Base-by-base conservation (phyloP, 2,888 invertebrate species). In the Drosophila atroscutellata region DNA sequence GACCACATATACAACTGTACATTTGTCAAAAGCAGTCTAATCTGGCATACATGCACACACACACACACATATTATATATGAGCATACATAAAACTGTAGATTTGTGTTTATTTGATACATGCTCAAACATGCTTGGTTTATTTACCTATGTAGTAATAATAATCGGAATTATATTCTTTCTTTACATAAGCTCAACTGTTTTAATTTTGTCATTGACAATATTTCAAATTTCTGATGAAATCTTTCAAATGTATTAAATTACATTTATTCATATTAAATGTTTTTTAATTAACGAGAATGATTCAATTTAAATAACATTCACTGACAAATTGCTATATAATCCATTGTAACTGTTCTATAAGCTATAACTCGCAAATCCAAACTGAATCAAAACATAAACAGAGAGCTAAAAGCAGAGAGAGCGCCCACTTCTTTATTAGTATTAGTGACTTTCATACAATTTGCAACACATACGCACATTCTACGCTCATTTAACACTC, bases 341-440 rank as follows among this genome's bases (percentile, higher is more conserved):
- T 8, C 32, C n/a, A 3, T 0, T 39, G 57, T 20, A 70, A 30
- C 66, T 70, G 63, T 26, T 58, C 47, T 8, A 45, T 37, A 56
- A 65, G 37, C 63, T 63, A 13, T 4, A 18, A 61, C 30, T 37
- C 9, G 4, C 3, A 18, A 52, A 11, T 32, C 42, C 28, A 28
- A 47, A 52, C 47, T 20, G 51, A 60, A 58, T 8, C 54, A 69
- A 73, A 71, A 76, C 61, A 59, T 80, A 82, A 84, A 84, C 86
- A 83, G 82, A 84, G 83, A 81, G 15, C 20, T 15, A 49, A 4
- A 39, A 18, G 0, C 18, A 4, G 47, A 71, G 80, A 81, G 81
- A 34, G 69, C 47, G 36, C 8, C 13, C 0, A 8, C 28, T 34
- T 36, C 0, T 36, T n/a, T 3, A 9, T 0, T 58, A 18, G 81